phyloP scores from a whole-genome alignment of 1,140 invertebrate genomes.

The Formica selysi region DNA sequence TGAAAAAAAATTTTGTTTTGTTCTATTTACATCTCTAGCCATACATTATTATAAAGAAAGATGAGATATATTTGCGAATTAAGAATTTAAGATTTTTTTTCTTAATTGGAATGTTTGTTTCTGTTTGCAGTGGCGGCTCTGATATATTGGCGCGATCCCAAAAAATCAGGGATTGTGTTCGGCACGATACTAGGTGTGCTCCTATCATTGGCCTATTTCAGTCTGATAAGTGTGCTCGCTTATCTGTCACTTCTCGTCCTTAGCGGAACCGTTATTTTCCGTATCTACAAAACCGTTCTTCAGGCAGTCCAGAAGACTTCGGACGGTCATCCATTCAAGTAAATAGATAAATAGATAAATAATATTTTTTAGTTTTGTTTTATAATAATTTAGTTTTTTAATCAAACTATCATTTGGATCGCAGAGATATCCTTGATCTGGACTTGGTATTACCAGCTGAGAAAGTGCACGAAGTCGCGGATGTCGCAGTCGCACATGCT shows the following conservation, averaged over 20 bases:
- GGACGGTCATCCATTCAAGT: slow-evolving; percentile 99
- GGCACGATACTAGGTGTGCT: slow-evolving; percentile 94
- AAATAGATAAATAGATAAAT: slow-evolving; percentile 74
- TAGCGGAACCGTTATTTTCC: slow-evolving; percentile 94
- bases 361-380: neutral
- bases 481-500: slow-evolving; percentile 93
- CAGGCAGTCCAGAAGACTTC: slow-evolving; percentile 98
- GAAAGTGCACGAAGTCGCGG: slow-evolving; percentile 94
- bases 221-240: slow-evolving; percentile 97
- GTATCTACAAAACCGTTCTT: slow-evolving; percentile 98
- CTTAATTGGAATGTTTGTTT: slow-evolving; percentile 60
- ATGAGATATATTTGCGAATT: neutral
- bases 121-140: slow-evolving; percentile 95
- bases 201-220: slow-evolving; percentile 97
- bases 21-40: too few relatives aligned
- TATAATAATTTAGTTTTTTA: neutral
- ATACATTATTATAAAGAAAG: neutral
- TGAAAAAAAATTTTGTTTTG: too few relatives aligned
- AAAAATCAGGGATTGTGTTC: slow-evolving; percentile 97
- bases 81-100: neutral
- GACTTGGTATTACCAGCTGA: slow-evolving; percentile 95
- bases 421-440: slow-evolving; percentile 94
- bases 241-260: slow-evolving; percentile 95
- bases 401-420: slow-evolving; percentile 70
- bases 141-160: slow-evolving; percentile 98